Evolutionary conservation across 2,888 invertebrate species (phyloP).

Genomic region (Callyntrura guangdongensis): DNA sequence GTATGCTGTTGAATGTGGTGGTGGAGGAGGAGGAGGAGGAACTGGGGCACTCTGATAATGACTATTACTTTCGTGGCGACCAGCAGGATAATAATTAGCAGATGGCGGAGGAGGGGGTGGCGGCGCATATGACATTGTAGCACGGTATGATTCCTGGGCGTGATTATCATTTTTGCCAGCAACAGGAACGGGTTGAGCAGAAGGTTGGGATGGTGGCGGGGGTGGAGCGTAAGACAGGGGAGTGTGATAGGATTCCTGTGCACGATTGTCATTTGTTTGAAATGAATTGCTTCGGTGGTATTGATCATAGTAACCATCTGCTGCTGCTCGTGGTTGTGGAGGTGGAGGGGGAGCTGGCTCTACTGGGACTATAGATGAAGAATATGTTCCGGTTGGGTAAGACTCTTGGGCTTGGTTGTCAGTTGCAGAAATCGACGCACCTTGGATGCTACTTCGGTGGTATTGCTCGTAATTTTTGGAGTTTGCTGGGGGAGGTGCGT

Average conservation of each 20-base stretch:
- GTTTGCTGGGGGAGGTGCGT: neutral
- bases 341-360: neutral
- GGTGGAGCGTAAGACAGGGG: conserved; percentile 10
- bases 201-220: neutral
- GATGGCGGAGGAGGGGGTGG: neutral
- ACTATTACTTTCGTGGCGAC: neutral
- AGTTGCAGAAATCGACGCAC: neutral
- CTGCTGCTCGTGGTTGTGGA: too few relatives aligned
- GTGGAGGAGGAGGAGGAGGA: neutral
- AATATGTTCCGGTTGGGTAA: neutral
- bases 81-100: neutral
- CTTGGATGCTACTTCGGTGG: neutral
- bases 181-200: neutral
- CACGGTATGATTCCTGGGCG: neutral
- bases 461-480: neutral
- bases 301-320: neutral
- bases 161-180: conserved; percentile 26
- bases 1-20: neutral
- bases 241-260: conserved; percentile 23
- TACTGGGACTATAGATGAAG: neutral
- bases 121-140: neutral
- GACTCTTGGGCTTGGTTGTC: conserved; percentile 39
- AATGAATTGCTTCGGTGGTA: neutral
- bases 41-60: neutral
- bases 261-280: conserved; percentile 18